Base-by-base conservation (phyloP, 1,140 invertebrate species). In the Drosophila ambigua region DNA sequence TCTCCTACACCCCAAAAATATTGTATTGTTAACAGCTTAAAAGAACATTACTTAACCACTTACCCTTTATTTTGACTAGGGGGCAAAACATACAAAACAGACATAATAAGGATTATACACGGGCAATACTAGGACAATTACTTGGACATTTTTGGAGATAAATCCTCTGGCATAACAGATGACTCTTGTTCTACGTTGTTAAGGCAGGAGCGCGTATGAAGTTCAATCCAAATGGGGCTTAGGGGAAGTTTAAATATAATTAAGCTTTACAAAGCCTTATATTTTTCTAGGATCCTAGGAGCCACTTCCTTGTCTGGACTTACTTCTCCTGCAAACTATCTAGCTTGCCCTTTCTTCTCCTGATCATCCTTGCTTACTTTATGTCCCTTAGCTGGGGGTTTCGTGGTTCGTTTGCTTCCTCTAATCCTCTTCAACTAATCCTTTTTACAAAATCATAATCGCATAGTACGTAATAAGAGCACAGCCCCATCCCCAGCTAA, bases 401-500 rank as follows among this genome's bases (percentile, higher is more conserved):
- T 83, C 81, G 80, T 81, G 80, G 81, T 77, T 84, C 80, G 80
- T 77, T 84, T 79, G 68, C 81, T 72, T 23, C 28, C 51, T 74
- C 69, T 67, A 65, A n/a, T n/a, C n/a, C n/a, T n/a, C 58, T 53
- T n/a, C 74, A 67, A 79, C 81, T 84, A 85, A 85, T 85, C 81
- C 81, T 87, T 85, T 85, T 80, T 87, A 85, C 81, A 85, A 80
- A 85, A 85, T 85, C 83, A 85, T 85, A 85, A 85, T 85, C 82
- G 80, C 76, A 84, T 67, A 58, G 64, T 85, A 72, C 82, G 82
- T 78, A 85, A 85, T 85, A 82, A 87, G 82, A 87, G 77, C 83
- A 53, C 46, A 48, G 52, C 39, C 63, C 59, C 71, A 24, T 1
- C 23, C 23, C 1, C 23, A 31, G 50, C 62, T 49, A 84, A 75